A percentile compares a stretch with the other conserved stretches of the same genome.
Conservation (phyloP, 2,797 vertebrate species). For the Linurgus olivaceus region DNA sequence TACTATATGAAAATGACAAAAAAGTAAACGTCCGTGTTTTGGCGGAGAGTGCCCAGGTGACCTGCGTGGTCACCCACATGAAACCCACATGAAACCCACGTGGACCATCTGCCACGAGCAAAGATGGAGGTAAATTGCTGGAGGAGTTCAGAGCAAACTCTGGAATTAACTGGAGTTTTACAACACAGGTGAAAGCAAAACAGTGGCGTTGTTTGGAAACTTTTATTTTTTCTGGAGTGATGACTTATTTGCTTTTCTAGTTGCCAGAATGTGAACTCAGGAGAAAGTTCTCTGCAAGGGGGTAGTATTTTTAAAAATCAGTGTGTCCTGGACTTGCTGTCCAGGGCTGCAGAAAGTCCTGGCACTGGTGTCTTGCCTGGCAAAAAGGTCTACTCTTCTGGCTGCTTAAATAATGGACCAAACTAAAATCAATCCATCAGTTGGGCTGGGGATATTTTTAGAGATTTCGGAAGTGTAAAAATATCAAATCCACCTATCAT, state of each 20-base stretch:
- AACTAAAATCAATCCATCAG: constrained; percentile 56
- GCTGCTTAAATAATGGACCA: constrained; percentile 62
- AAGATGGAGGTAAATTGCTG: background rate
- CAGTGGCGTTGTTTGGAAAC: background rate
- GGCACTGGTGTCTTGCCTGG: constrained; percentile 49
- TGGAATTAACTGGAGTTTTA: constrained; percentile 32
- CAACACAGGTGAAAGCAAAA: constrained; percentile 56
- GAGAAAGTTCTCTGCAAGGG: constrained; percentile 37
- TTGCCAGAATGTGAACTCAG: constrained; percentile 52
- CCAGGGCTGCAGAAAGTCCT: constrained; percentile 51
- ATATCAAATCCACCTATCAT: constrained; percentile 54
- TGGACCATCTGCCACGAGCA: background rate
- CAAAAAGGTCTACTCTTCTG: constrained; percentile 23
- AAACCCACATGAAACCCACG: background rate
- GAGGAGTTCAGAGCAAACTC: constrained; percentile 52
- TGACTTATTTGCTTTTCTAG: constrained; percentile 45
- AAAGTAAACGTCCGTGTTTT: constrained; percentile 74
- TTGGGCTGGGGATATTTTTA: constrained; percentile 56
- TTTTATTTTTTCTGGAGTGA: constrained; percentile 21
- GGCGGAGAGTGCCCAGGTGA: constrained; percentile 2
- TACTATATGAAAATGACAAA: constrained; percentile 88
- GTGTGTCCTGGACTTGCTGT: constrained; percentile 30
- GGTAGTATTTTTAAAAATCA: constrained; percentile 64
- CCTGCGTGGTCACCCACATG: background rate
- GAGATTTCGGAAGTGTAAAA: constrained; percentile 52